Base-by-base conservation (phyloP, 2,797 vertebrate species). In the Phoxinus dragarum region DNA sequence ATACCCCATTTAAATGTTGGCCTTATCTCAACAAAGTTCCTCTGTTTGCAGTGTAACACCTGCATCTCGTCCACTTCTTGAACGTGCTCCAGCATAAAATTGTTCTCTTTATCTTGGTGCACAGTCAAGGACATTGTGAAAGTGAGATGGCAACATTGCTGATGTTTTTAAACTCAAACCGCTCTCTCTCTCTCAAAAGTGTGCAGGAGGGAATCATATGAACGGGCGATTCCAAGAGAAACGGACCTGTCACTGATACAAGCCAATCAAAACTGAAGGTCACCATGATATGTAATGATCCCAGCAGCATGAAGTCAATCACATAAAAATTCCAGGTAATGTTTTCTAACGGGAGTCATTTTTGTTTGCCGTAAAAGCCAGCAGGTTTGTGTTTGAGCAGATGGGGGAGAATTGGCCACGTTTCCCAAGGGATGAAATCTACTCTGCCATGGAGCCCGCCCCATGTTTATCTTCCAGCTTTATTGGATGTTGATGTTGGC, bases 401-500 rank as follows among this genome's bases (percentile, higher is more conserved):
- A 95, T 94, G 94, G 93, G 93, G 92, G 79, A 93, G 93, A 94
- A 92, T 94, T 94, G 94, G 93, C 93, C 66, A 89, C 89, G 85
- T 90, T 92, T 95, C 94, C 92, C 92, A 86, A 77, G 92, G 93
- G 94, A 94, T 94, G 93, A 95, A 95, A 94, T 95, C 93, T 94
- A 94, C 92, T 94, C 94, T 93, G 94, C 92, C 91, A 92, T 91
- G 88, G 93, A 94, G 82, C 91, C 91, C 86, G 90, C 90, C 92
- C 93, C 91, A 80, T 95, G 94, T 96, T 95, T 95, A 95, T 95
- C 94, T 94, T 95, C 92, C 90, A 90, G 89, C 95, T 94, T 95
- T 94, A 94, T 94, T 95, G 92, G 93, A 94, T 95, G 94, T 95
- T 95, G 94, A 95, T 95, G 92, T 95, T 95, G 94, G 95, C 94